Evolutionary conservation across 2,113 vertebrate genomes (phyloP), one percentile per base, ranked within the genome.

Genomic region (Ptilonorhynchus violaceus): DNA sequence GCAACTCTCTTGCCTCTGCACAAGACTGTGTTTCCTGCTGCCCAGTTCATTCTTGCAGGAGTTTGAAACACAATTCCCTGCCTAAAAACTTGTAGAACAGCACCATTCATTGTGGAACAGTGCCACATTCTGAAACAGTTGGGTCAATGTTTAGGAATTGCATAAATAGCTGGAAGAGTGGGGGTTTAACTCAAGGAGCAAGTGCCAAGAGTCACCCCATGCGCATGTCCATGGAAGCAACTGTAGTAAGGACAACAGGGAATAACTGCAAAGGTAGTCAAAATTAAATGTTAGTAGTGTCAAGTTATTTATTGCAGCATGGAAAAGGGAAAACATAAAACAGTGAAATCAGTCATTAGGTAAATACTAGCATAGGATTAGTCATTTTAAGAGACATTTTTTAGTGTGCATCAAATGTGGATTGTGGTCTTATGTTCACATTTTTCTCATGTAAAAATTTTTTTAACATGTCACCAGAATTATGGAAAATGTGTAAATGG

Each of bases 31-130:
- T 13, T 50, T 88, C 21, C 64, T 91, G 35, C 25, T 74, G 49
- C 49, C 44, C 19, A 22, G 31, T 42, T 88, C 11, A 14, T 72
- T 73, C 44, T 55, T 73, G 59, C 16, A 55, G 53, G 55, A 55
- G 3, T 81, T 53, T 30, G 39, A 66, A 78, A 69, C 8, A 11
- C 27, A 77, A 20, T 46, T 85, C 28, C 31, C 25, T 55, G 13
- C 35, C 18, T 56, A 20, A 74, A 56, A 81, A 25, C 13, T 12
- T 37, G 16, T 69, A 19, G 55, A 56, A 60, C 8, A 41, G 6
- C 44, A 31, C 44, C 0, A 0, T 49, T 59, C 5, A 1, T 30
- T 59, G 52, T 60, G 44, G 28, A 4, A 0, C 0, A 3, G 12
- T 73, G 53, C 22, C 28, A 9, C 2, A 4, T 60, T 53, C 52